A percentile compares a stretch with the other conserved stretches of the same genome.
Evolutionary conservation across 2,888 invertebrate species (phyloP).

Genomic region (Pollenia angustigena): DNA sequence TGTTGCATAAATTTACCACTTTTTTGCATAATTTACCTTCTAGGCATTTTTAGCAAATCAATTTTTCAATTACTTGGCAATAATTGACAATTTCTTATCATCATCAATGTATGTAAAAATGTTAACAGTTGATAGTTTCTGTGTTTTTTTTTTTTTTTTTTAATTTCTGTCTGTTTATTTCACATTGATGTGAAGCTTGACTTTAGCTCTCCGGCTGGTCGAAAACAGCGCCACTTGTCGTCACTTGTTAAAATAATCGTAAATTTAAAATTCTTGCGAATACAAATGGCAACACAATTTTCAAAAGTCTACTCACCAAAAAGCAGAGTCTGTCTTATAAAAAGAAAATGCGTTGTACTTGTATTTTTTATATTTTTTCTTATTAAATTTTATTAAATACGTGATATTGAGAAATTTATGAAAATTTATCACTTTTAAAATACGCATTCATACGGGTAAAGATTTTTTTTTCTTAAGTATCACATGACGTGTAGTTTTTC

Average conservation of each 20-base stretch:
- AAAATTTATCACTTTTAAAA: constrained; percentile 61
- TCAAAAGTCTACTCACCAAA: neutral
- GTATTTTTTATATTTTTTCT: neutral
- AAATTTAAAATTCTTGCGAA: constrained; percentile 74
- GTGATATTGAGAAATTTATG: constrained; percentile 65
- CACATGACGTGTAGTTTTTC: constrained; percentile 42
- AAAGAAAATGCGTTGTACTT: constrained; percentile 38
- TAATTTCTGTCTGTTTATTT: neutral
- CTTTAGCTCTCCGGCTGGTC: neutral
- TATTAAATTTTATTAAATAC: constrained; percentile 45
- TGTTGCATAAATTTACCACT: constrained; percentile 56
- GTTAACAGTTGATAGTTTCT: constrained; percentile 54
- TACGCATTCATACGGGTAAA: neutral
- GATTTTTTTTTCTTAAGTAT: constrained; percentile 9
- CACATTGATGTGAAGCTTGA: constrained; percentile 42
- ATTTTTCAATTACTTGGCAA: constrained; percentile 71
- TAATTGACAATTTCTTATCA: constrained; percentile 73
- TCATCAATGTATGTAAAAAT: constrained; percentile 55
- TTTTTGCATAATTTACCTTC: constrained; percentile 58
- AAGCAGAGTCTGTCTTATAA: neutral
- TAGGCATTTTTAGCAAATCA: constrained; percentile 69
- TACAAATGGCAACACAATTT: constrained; percentile 27
- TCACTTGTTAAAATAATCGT: constrained; percentile 81
- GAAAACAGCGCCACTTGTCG: constrained; percentile 79
- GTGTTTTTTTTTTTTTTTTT: neutral